These are phyloP conservation scores for Sylvilagus floridanus DNA, from an alignment of 2,797 vertebrate genomes.

Conservation along the genomic window DNA sequence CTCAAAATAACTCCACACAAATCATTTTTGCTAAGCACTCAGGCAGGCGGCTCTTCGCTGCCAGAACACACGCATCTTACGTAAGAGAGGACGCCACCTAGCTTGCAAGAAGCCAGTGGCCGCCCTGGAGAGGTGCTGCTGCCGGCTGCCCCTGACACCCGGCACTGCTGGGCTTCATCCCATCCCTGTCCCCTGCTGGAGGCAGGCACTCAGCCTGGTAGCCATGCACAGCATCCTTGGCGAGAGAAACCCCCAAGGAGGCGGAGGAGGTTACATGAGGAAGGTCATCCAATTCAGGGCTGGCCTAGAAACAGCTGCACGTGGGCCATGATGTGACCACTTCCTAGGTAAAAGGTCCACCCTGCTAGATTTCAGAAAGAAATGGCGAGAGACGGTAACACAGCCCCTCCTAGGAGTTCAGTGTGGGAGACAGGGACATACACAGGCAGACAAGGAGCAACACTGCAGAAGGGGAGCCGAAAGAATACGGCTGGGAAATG, in stretches of 20 bases:
- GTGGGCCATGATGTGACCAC: neutral
- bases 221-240: neutral
- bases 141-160: neutral
- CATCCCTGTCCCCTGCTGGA: neutral
- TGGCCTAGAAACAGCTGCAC: conserved; percentile 16
- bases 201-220: neutral
- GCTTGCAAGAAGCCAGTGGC: conserved; percentile 59
- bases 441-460: neutral
- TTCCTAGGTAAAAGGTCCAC: neutral
- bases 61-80: conserved; percentile 69
- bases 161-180: neutral
- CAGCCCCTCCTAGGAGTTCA: neutral
- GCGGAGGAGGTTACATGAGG: neutral
- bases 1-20: conserved; percentile 82
- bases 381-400: neutral
- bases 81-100: conserved; percentile 56
- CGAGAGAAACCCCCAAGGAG: neutral
- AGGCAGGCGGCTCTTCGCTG: conserved; percentile 64
- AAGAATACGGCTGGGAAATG: neutral
- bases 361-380: neutral
- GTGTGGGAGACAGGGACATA: neutral
- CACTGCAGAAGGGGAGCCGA: neutral
- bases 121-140: neutral
- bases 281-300: neutral
- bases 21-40: conserved; percentile 79